phyloP scores from a whole-genome alignment of 35 echinoderm and acorn worm species.

The Anneissia japonica region DNA sequence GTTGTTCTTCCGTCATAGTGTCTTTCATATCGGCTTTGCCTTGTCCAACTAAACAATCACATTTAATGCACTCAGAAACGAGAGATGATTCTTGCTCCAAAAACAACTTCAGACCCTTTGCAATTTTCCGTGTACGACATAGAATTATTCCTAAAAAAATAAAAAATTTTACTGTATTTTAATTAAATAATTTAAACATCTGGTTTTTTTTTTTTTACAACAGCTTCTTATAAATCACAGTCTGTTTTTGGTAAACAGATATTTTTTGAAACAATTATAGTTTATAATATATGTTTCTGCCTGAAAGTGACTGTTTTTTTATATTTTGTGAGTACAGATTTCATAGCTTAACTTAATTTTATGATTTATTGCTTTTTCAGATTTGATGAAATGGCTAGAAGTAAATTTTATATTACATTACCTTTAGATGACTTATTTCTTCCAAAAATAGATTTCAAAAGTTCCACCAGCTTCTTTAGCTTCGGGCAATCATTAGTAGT shows the following conservation, averaged over 20 bases:
- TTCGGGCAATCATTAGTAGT: conserved; percentile 23
- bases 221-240: too few species aligned
- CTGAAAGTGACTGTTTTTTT: too few species aligned
- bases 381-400: too few species aligned
- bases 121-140: conserved; percentile 22
- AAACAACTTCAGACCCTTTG: conserved; percentile 19
- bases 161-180: too few species aligned
- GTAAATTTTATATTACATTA: conserved; percentile 8
- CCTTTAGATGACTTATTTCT: conserved; percentile 48
- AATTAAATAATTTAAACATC: too few species aligned
- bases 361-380: too few species aligned
- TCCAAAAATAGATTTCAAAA: conserved; percentile 20
- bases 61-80: neutral
- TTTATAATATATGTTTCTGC: too few species aligned
- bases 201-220: too few species aligned
- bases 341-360: too few species aligned
- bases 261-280: too few species aligned
- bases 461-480: conserved; percentile 12
- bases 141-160: conserved; percentile 49
- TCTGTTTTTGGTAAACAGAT: too few species aligned
- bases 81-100: neutral
- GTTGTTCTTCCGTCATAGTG: conserved; percentile 32
- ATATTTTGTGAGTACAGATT: too few species aligned
- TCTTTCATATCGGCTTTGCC: neutral
- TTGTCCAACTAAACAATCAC: conserved; percentile 44